These are phyloP conservation scores for Amphiura filiformis DNA, from an alignment of 35 echinoderm and acorn worm species.

Conservation along the genomic window DNA sequence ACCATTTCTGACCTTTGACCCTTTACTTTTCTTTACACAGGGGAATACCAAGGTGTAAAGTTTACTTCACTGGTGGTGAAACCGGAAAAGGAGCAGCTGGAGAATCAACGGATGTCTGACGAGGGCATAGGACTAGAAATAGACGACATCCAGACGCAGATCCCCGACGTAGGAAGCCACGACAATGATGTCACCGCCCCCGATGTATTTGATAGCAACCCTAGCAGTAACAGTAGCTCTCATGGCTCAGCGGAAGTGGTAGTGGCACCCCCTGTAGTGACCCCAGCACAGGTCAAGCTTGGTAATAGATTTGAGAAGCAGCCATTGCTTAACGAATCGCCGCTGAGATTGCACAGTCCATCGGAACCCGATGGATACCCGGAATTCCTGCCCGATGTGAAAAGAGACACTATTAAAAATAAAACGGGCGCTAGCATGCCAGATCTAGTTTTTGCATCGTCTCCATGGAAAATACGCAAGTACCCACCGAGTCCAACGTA, in stretches of 20 bases:
- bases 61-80: neutral
- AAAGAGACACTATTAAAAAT: neutral
- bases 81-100: neutral
- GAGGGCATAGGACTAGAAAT: constrained; percentile 20
- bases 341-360: neutral
- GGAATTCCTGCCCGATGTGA: neutral
- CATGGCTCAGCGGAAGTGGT: neutral
- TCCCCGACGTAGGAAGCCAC: neutral
- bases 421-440: neutral
- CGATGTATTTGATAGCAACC: neutral
- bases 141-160: neutral
- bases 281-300: neutral
- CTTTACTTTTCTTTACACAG: neutral
- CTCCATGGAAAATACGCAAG: neutral
- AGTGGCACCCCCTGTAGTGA: neutral
- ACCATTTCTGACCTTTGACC: too few relatives aligned
- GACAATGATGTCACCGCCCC: neutral
- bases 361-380: neutral
- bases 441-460: neutral
- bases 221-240: neutral
- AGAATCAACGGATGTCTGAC: constrained; percentile 16
- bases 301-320: neutral
- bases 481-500: neutral
- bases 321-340: neutral
- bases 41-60: constrained; percentile 6